phyloP scores from a whole-genome alignment of 2,888 invertebrate genomes.

The Drosophila neotestacea region DNA sequence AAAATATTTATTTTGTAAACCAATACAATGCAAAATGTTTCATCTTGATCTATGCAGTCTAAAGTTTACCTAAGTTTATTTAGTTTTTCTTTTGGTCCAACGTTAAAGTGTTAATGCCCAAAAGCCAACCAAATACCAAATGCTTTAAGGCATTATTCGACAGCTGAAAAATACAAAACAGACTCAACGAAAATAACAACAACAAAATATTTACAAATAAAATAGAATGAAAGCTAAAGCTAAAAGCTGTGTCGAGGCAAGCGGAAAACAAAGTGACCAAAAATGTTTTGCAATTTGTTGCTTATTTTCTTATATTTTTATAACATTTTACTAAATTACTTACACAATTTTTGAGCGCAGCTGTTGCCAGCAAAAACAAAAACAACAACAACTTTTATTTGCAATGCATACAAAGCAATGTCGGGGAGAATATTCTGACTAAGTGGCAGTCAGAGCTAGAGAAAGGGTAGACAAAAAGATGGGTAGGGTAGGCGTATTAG shows the following conservation, averaged over 20 bases:
- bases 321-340: conserved; percentile 77
- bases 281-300: conserved; percentile 70
- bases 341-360: conserved; percentile 65
- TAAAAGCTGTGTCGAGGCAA: conserved; percentile 22
- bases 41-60: background rate
- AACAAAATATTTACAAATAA: conserved; percentile 50
- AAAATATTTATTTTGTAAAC: background rate
- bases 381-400: conserved; percentile 49
- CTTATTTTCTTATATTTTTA: conserved; percentile 52
- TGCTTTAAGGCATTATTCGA: conserved; percentile 30
- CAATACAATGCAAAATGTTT: background rate
- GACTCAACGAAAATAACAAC: conserved; percentile 10
- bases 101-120: conserved; percentile 47
- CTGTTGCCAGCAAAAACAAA: conserved; percentile 52
- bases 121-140: conserved; percentile 30
- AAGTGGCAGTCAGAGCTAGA: conserved; percentile 11
- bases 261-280: conserved; percentile 56
- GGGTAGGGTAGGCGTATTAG: background rate
- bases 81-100: conserved; percentile 1
- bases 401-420: conserved; percentile 52
- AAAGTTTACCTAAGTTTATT: background rate
- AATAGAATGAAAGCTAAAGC: conserved; percentile 24
- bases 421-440: background rate
- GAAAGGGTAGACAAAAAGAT: background rate
- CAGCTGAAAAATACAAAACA: conserved; percentile 22